Conservation (phyloP, 2,113 vertebrate species). For the Callipepla californica region DNA sequence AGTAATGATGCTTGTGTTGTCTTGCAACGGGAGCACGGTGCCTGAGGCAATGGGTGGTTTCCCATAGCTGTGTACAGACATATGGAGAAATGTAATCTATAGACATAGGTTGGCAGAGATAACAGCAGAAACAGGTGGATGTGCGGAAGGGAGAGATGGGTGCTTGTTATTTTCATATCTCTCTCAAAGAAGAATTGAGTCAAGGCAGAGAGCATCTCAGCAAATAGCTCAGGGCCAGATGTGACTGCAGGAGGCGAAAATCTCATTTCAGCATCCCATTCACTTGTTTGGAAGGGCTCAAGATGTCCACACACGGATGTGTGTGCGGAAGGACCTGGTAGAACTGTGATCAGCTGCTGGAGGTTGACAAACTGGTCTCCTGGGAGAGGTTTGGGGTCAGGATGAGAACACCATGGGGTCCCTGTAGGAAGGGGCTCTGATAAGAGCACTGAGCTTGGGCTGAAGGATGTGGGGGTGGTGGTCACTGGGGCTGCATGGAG, state of each 20-base stretch:
- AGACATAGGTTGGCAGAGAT: background rate
- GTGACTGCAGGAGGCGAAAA: background rate
- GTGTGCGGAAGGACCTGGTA: background rate
- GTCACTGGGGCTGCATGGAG: background rate
- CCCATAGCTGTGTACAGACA: background rate
- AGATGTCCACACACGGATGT: too few relatives aligned
- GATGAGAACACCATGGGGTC: too few relatives aligned
- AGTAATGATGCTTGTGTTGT: background rate
- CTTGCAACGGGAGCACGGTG: background rate
- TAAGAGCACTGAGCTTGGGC: too few relatives aligned
- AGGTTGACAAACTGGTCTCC: background rate
- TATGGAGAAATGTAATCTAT: background rate
- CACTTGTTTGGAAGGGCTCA: background rate
- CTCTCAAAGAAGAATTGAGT: background rate
- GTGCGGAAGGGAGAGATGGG: background rate
- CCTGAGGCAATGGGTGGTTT: background rate
- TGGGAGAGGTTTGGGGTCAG: background rate
- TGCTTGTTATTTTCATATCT: background rate
- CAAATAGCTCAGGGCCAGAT: background rate
- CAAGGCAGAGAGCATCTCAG: background rate
- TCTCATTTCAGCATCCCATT: background rate
- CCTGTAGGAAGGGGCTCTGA: background rate
- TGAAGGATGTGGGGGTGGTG: too few relatives aligned
- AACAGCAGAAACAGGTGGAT: background rate
- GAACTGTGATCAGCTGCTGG: background rate